These are phyloP conservation scores for Drosophila mimica DNA, from an alignment of 2,888 invertebrate genomes.

Conservation along the genomic window DNA sequence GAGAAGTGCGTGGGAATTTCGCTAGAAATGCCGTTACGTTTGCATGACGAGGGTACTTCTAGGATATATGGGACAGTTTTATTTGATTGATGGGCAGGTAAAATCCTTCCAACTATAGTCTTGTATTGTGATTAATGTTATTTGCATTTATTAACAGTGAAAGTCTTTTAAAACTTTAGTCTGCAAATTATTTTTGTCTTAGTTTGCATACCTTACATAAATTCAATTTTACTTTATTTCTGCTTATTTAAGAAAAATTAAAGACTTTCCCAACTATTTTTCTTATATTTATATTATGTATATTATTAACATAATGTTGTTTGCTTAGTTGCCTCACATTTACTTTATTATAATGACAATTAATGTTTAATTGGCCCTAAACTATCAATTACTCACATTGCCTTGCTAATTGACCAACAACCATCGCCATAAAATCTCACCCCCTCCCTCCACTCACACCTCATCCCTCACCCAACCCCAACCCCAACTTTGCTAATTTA, in stretches of 20 bases:
- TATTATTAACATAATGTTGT: background rate
- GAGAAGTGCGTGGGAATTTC: conserved; percentile 53
- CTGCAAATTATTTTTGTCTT: background rate
- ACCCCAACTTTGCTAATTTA: conserved; percentile 67
- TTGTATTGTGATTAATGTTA: background rate
- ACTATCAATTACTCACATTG: conserved; percentile 62
- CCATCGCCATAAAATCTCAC: conserved; percentile 24
- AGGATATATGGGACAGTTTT: background rate
- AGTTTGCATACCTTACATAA: too few species aligned
- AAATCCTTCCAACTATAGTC: background rate
- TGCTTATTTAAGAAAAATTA: background rate
- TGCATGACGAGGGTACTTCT: conserved; percentile 18
- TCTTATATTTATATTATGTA: background rate
- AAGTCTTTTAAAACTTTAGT: too few species aligned
- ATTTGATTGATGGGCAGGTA: background rate
- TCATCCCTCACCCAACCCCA: conserved; percentile 1
- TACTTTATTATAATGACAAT: background rate
- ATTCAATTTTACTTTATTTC: background rate
- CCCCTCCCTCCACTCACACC: background rate
- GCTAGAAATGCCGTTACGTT: conserved; percentile 55
- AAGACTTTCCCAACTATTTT: too few species aligned
- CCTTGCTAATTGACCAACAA: conserved; percentile 62
- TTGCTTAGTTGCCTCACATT: background rate
- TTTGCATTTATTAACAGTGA: background rate
- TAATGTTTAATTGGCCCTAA: conserved; percentile 6